phyloP scores from a whole-genome alignment of 2,888 invertebrate species.

The Mythimna vitellina region DNA sequence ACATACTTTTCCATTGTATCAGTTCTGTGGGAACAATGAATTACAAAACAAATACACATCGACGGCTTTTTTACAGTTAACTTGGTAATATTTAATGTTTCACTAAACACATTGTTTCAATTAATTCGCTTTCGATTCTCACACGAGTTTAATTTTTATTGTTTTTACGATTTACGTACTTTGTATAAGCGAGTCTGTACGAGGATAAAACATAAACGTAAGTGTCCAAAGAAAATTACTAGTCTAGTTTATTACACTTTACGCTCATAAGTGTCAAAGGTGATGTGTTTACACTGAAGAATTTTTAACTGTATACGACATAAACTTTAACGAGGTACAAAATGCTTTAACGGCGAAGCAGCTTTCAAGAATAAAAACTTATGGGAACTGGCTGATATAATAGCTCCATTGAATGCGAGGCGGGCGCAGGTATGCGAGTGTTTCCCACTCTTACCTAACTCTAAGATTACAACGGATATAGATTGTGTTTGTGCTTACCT shows the following conservation, averaged over 20 bases:
- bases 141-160: slow-evolving; percentile 41
- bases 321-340: slow-evolving; percentile 47
- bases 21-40: slow-evolving; percentile 84
- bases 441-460: slow-evolving; percentile 84
- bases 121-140: slow-evolving; percentile 63
- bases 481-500: slow-evolving; percentile 81
- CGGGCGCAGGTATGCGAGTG: slow-evolving; percentile 72
- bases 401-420: slow-evolving; percentile 76
- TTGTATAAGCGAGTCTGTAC: not conserved
- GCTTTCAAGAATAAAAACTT: slow-evolving; percentile 79
- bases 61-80: slow-evolving; percentile 69
- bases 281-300: slow-evolving; percentile 19
- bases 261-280: slow-evolving; percentile 19
- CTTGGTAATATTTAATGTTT: slow-evolving; percentile 56
- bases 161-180: slow-evolving; percentile 15
- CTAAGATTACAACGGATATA: slow-evolving; percentile 85
- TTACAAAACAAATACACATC: slow-evolving; percentile 81
- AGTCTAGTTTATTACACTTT: slow-evolving; percentile 15
- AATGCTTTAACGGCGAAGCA: slow-evolving; percentile 49
- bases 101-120: slow-evolving; percentile 58
- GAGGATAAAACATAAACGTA: slow-evolving; percentile 8
- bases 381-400: slow-evolving; percentile 79
- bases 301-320: slow-evolving; percentile 43
- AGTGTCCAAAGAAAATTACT: slow-evolving; percentile 8
- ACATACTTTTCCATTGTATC: slow-evolving; percentile 85